Base-by-base conservation (phyloP, 2,113 vertebrate species). In the Erpornis zantholeuca region DNA sequence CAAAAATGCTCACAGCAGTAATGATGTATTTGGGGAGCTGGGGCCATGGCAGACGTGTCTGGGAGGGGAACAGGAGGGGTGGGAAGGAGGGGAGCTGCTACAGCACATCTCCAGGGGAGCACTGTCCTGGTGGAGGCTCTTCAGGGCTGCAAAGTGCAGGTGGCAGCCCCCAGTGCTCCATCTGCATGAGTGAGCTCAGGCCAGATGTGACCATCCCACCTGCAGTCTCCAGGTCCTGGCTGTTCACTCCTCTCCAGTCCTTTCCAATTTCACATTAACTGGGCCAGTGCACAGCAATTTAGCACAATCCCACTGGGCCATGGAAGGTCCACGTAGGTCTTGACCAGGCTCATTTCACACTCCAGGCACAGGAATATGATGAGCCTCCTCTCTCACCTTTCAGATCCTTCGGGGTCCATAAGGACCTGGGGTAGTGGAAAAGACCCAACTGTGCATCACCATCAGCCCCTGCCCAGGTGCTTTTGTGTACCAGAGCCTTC, bases 151-250 rank as follows among this genome's bases (percentile, higher is more conserved):
- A 33, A 8, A 72, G 33, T 3, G 7, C 28, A 40, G 40, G 36
- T 72, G 78, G 54, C 40, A 64, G 63, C 47, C 49, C 53, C 4
- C 40, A 28, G 49, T 9, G 14, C 64, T 21, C 2, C 5, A 10
- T 7, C 65, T 19, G 5, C 40, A 23, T 0, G 0, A 33, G 23
- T 11, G 27, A 81, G 36, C 9, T 72, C 3, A 7, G 27, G n/a
- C 12, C 61, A 45, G 33, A 11, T 17, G 49, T 59, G 50, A 24
- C 16, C 2, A 0, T 17, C 44, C 29, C 49, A 21, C 7, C 0
- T 0, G 8, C 9, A 44, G 5, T 17, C 49, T 56, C 2, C 1
- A 38, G 63, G 53, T 64, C 44, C 40, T 75, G 77, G 20, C 28
- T 3, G 0, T 29, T 92, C 31, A 1, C 35, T 70, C 10, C 50